Evolutionary conservation across 2,113 vertebrate species (phyloP), one percentile per base, ranked within the genome.

Genomic region (Lepus americanus): DNA sequence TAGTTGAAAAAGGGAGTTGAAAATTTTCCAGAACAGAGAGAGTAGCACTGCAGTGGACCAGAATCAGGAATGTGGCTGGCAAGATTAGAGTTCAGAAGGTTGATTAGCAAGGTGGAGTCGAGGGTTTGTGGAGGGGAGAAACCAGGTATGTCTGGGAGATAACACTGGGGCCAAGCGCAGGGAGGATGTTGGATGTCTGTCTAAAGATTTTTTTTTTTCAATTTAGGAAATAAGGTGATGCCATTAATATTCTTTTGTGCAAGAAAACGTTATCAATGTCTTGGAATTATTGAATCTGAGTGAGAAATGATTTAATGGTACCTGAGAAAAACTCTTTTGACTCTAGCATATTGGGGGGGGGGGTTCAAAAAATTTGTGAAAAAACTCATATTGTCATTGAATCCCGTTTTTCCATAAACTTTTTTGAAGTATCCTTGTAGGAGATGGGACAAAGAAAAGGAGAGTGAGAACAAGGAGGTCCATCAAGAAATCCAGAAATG

Each of bases 51-150:
- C 6, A 29, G 0, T 39, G 51, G 23, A 27, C 44, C 36, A 36
- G 72, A 92, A 55, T 63, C n/a, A 93, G 89, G 72, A 90, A 87
- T 81, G 72, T 36, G 2, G 29, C 53, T 93, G 69, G 29, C 39
- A 84, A 78, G 84, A 51, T 36, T n/a, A 92, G 61, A 77, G 59
- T 31, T 86, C 66, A 70, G n/a, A 69, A 76, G 29, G 69, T 39
- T 92, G 53, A 69, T 55, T 63, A 63, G 9, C 12, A 5, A 82
- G 84, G 89, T 93, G 55, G 49, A 85, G 13, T 22, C 10, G 31
- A 72, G 63, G 9, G 27, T 82, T 69, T 70, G 22, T 67, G 31
- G 51, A 7, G 36, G 73, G 84, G 81, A 66, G 76, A 91, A 67
- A 20, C 49, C 36, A 94, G 33, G 61, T 93, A 89, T 31, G 53